Evolutionary conservation across 2,797 vertebrate species (phyloP), one percentile per base, ranked within the genome.

Genomic region (Artibeus jamaicensis): DNA sequence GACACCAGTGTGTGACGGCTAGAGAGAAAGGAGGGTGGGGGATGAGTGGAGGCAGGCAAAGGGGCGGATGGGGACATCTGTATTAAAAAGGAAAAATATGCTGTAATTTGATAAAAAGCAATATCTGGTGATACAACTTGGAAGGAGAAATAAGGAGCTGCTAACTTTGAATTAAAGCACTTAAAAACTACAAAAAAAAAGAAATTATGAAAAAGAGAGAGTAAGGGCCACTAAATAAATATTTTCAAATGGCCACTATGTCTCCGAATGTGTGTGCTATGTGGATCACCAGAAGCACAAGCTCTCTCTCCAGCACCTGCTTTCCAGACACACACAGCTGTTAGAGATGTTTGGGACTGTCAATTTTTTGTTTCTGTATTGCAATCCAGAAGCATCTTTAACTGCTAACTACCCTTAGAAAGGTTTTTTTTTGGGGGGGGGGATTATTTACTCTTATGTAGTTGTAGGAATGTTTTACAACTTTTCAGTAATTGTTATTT

Each of bases 281-380:
- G 79, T 90, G 44, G 50, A 62, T 34, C 39, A 67, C 74, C 93
- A 93, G n/a, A 95, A 81, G 83, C 96, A 84, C 4, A 59, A 85
- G 68, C 46, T 92, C 46, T 89, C n/a, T n/a, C n/a, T n/a, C n/a
- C n/a, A 97, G 93, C 82, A 94, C 92, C 86, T 97, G 77, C 74
- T 96, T 97, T 89, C 62, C 48, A 78, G 82, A 70, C 55, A 87
- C 55, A 59, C 34, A 73, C 74, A 84, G 77, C 79, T 96, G 59
- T 93, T 86, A 92, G 42, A 77, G 77, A 68, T 96, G 37, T 93
- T 32, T 6, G 90, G 67, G 88, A 87, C 59, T 62, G 39, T 62
- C 50, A 81, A 16, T 67, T 78, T 93, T 96, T 94, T 29, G 42
- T 96, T 97, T 96, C 46, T 67, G 50, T 93, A 37, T 83, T 83